Evolutionary conservation across 2,888 invertebrate genomes (phyloP).

Genomic region (Tanaodytes sp.): DNA sequence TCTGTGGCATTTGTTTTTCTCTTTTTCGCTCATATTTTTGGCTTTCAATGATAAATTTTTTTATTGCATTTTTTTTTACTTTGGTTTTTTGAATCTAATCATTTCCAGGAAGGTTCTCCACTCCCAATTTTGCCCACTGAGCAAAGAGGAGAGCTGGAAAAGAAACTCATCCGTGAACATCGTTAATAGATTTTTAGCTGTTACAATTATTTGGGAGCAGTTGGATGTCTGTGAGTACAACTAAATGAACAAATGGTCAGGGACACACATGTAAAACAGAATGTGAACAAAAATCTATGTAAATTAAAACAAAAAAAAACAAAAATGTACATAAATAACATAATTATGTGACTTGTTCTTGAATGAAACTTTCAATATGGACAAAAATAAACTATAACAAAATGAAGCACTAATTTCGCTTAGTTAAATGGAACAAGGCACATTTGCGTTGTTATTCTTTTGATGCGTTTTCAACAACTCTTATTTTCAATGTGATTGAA

Average conservation of each 20-base stretch:
- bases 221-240: slow-evolving; percentile 66
- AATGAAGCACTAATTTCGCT: no score
- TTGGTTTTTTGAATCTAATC: slow-evolving; percentile 48
- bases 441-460: slow-evolving; percentile 65
- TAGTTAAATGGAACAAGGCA: slow-evolving; percentile 61
- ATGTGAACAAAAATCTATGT: no score
- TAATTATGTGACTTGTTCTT: slow-evolving; percentile 67
- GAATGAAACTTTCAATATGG: slow-evolving; percentile 12
- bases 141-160: slow-evolving; percentile 93
- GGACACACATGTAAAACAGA: slow-evolving; percentile 61
- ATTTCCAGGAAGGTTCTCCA: slow-evolving; percentile 71
- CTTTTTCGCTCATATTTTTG: slow-evolving; percentile 48
- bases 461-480: slow-evolving; percentile 62
- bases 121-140: slow-evolving; percentile 84
- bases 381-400: slow-evolving; percentile 25
- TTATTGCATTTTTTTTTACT: no score
- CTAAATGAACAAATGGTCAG: slow-evolving; percentile 69
- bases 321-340: slow-evolving; percentile 21
- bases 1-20: slow-evolving; percentile 43
- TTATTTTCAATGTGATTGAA: background rate
- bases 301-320: slow-evolving; percentile 21
- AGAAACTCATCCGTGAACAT: slow-evolving; percentile 73
- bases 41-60: slow-evolving; percentile 26
- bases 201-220: slow-evolving; percentile 60
- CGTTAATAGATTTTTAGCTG: slow-evolving; percentile 64